phyloP scores from a whole-genome alignment of 2,113 vertebrate species.

The Indri indri region DNA sequence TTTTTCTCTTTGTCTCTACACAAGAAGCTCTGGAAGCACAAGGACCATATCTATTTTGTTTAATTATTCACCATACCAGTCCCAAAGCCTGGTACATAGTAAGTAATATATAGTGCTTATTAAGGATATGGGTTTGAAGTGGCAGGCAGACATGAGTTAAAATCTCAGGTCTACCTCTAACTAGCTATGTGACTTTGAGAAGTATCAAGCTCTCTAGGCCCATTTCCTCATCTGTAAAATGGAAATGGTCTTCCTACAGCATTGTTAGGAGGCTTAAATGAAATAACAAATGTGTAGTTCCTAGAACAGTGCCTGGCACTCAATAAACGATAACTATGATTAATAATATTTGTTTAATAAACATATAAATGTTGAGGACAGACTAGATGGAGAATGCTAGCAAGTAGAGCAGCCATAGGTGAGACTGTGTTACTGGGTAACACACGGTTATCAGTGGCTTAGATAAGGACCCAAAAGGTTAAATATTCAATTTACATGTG shows the following conservation, averaged over 20 bases:
- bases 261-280: background rate
- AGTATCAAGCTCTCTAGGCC: background rate
- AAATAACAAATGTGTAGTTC: background rate
- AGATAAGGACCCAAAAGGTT: background rate
- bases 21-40: background rate
- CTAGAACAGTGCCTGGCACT: background rate
- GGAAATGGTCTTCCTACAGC: background rate
- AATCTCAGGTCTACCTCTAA: background rate
- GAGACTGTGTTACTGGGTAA: background rate
- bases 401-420: background rate
- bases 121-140: background rate
- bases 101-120: background rate
- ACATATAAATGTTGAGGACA: background rate
- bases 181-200: background rate
- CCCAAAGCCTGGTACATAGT: background rate
- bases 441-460: background rate
- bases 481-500: background rate
- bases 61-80: background rate
- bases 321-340: background rate
- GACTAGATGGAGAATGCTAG: background rate
- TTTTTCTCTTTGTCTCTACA: background rate
- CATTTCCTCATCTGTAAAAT: background rate
- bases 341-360: slow-evolving; percentile 6
- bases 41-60: background rate
- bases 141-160: background rate